Evolutionary conservation across 2,113 vertebrate species (phyloP).

Genomic region (Balaeniceps rex): DNA sequence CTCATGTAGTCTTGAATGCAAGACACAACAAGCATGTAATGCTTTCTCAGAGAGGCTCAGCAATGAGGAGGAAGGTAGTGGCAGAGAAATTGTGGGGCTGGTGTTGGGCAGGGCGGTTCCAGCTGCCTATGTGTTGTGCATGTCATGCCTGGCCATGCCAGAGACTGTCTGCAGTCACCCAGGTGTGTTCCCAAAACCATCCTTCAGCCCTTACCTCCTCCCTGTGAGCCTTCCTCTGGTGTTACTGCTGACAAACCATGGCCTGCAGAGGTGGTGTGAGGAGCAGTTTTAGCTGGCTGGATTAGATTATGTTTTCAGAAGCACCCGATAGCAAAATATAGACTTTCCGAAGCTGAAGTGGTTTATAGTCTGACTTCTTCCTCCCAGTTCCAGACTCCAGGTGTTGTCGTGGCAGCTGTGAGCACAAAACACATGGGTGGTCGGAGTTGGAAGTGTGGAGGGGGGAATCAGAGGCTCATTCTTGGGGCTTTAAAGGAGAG

Average conservation of each 20-base stretch:
- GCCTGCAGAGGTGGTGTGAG: background rate
- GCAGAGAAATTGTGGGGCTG: background rate
- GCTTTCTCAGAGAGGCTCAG: background rate
- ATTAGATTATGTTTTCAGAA: background rate
- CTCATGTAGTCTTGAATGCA: fast-evolving
- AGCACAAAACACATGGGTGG: background rate
- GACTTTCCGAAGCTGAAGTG: too few species aligned
- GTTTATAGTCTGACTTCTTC: background rate
- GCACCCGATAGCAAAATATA: background rate
- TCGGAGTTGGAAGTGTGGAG: background rate
- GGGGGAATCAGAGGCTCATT: background rate
- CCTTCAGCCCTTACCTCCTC: background rate
- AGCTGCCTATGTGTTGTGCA: background rate
- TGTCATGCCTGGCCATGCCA: background rate
- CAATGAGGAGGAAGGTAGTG: background rate
- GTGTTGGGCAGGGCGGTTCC: background rate
- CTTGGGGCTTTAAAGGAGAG: background rate
- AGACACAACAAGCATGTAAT: background rate
- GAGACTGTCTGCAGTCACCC: background rate
- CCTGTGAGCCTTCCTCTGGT: background rate
- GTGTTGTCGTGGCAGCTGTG: background rate
- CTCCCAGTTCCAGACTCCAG: background rate
- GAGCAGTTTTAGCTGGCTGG: background rate
- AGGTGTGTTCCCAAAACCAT: background rate
- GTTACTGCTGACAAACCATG: background rate